Evolutionary conservation across 2,113 vertebrate genomes (phyloP), one percentile per base, ranked within the genome.

Genomic region (Gambusia affinis): DNA sequence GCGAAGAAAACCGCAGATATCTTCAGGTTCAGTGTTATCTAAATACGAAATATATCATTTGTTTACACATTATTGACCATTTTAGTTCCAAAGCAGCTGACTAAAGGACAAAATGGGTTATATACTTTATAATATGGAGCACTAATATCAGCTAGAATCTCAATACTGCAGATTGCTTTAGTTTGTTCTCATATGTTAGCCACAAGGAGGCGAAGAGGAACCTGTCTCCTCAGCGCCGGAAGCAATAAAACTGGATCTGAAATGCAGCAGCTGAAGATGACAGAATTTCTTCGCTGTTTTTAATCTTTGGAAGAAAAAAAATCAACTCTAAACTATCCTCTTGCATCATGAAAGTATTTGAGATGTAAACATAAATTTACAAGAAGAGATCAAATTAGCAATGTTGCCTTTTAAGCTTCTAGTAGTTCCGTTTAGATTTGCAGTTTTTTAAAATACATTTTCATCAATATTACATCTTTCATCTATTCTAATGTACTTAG

Each of bases 221-320:
- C 42, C 47, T 60, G 3, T 65, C 60, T n/a, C 60, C 22, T 19
- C 60, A 15, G 30, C 64, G 64, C 63, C 75, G 67, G 35, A 83
- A 74, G 28, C 4, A 4, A 64, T 72, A 42, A 79, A 72, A 70
- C 37, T 67, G 28, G 37, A 42, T 33, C 57, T 35, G 57, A 68
- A 63, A 72, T 17, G 37, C 57, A 64, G 31, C 70, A 64, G 64
- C 74, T 77, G 65, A 64, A 17, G 12, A 8, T 31, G 33, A 64
- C 57, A 33, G 28, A 70, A 71, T n/a, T 19, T 65, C 22, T 17
- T 60, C 29, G 6, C 8, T 24, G 35, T 30, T 61, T 29, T 10
- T 15, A 22, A 8, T n/a, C 8, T 6, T 39, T 1, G 30, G 17
- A 10, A 28, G 31, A 27, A 11, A 33, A 31, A 31, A 4, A 27